Evolutionary conservation across 2,113 vertebrate species (phyloP).

Genomic region (Alethe diademata): DNA sequence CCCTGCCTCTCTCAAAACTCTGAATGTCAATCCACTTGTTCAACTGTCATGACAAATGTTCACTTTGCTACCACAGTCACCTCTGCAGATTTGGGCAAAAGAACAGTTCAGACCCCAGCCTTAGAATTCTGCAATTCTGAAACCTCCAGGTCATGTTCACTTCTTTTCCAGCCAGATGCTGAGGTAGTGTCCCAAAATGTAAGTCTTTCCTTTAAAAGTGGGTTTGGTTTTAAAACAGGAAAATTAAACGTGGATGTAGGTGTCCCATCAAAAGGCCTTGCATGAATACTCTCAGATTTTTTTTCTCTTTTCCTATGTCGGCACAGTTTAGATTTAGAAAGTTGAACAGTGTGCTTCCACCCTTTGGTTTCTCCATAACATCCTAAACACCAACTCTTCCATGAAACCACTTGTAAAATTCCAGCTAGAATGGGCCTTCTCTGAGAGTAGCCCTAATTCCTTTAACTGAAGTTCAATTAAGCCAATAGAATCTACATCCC

Average conservation of each 20-base stretch:
- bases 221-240: not conserved
- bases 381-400: not conserved
- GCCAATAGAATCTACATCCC: not conserved
- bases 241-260: not conserved
- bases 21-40: not conserved
- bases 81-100: constrained; percentile 51
- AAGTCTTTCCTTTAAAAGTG: constrained; percentile 37
- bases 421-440: not conserved
- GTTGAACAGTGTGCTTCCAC: not conserved
- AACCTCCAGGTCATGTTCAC: constrained; percentile 42
- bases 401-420: not conserved
- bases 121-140: constrained; percentile 54
- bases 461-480: not conserved
- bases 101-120: constrained; percentile 39
- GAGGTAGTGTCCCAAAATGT: constrained; percentile 50
- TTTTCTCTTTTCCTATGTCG: not conserved
- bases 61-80: constrained; percentile 22
- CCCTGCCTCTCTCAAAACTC: not conserved
- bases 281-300: not conserved
- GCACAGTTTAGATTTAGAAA: not conserved
- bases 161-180: constrained; percentile 59
- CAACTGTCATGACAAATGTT: constrained; percentile 25
- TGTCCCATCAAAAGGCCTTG: not conserved
- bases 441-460: not conserved
- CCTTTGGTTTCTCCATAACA: not conserved